phyloP scores from a whole-genome alignment of 2,113 vertebrate species.

The Lycaon pictus region DNA sequence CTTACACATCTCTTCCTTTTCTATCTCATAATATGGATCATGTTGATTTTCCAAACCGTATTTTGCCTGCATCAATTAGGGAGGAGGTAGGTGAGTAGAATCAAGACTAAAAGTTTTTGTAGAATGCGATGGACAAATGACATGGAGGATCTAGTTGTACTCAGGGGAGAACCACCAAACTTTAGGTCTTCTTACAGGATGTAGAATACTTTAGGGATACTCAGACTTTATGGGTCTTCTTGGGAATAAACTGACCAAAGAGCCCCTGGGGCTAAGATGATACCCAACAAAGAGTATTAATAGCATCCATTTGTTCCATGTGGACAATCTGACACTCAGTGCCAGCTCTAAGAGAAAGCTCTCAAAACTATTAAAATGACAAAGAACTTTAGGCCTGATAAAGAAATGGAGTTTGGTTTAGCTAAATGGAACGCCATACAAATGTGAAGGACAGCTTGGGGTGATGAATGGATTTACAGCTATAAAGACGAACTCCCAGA shows the following conservation, averaged over 20 bases:
- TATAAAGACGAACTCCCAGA: slow-evolving; percentile 66
- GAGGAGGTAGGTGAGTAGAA: background rate
- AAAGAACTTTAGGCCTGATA: slow-evolving; percentile 60
- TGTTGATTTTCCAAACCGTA: background rate
- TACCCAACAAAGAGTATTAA: background rate
- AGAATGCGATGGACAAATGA: background rate
- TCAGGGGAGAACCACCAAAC: background rate
- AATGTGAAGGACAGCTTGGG: slow-evolving; percentile 46
- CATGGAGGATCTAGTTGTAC: background rate
- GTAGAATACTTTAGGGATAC: background rate
- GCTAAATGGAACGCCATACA: slow-evolving; percentile 60
- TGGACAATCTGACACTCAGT: slow-evolving; percentile 1
- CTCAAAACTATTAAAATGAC: slow-evolving; percentile 70
- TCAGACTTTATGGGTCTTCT: background rate
- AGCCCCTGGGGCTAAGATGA: background rate
- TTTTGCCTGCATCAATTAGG: background rate
- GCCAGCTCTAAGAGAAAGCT: background rate
- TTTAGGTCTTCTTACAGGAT: background rate
- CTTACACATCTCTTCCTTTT: background rate
- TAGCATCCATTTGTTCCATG: slow-evolving; percentile 41
- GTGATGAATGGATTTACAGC: slow-evolving; percentile 27
- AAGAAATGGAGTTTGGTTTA: slow-evolving; percentile 62
- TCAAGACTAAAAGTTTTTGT: background rate
- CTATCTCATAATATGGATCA: background rate
- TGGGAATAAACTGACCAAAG: background rate